Evolutionary conservation across 2,113 vertebrate species (phyloP), one percentile per base, ranked within the genome.

Genomic region (Corythornis vintsioides): DNA sequence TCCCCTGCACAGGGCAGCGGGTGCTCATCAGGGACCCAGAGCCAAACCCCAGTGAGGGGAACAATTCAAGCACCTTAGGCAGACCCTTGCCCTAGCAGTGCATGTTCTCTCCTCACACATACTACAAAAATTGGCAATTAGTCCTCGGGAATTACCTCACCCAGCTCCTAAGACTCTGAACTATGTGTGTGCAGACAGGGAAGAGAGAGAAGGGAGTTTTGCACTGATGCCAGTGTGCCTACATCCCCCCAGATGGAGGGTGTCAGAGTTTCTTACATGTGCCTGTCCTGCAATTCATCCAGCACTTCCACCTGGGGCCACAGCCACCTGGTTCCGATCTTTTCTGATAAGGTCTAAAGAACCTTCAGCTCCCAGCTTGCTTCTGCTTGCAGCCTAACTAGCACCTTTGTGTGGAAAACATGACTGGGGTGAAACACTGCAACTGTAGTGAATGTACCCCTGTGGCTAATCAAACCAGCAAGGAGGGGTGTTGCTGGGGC

Each of bases 401-500:
- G 59, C 73, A 81, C 63, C 70, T 97, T 92, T 93, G 79, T 21
- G 9, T 61, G 91, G 60, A 91, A 94, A 94, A 88, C 82, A 81
- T 83, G 83, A 81, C 8, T 72, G 86, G 84, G 92, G 53, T 90
- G 96, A 97, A 96, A 91, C 66, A 15, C 59, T 89, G 48, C 35
- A 52, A 57, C 50, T 59, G 78, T 42, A 92, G 79, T 0, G 6
- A 94, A 90, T 40, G 71, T 55, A 57, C 66, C 90, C 77, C 69
- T 40, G 67, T 72, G 66, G 88, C 84, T 97, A 94, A 81, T 78
- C 60, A 95, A 95, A 92, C 11, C 57, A 66, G 72, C 35, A 88
- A 90, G 74, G 40, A 91, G 75, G 63, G 85, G 63, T 70, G 56
- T 20, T 57, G 53, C 78, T 2, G 8, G 83, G 69, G 47, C 66